Percentiles rank a stretch among this genome's conserved stretches.
Evolutionary conservation across 1,140 invertebrate species (phyloP).

Genomic region (Drosophila prosaltans): DNA sequence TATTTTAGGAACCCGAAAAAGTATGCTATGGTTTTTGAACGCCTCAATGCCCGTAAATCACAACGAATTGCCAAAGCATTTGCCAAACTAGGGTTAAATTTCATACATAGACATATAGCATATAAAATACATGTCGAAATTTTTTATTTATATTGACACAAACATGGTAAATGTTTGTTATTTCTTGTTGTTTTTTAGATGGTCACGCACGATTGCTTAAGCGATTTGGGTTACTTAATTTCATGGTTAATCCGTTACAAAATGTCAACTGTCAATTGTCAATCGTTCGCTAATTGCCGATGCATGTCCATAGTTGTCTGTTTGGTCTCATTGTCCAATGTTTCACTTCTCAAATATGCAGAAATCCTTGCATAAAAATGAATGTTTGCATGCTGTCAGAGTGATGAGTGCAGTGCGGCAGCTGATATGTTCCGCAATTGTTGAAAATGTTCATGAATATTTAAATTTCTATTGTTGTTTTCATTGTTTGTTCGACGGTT

Average conservation of each 20-base stretch:
- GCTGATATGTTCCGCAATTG: slow-evolving; percentile 66
- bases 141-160: slow-evolving; percentile 62
- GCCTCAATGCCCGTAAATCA: slow-evolving; percentile 58
- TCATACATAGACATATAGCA: slow-evolving; percentile 31
- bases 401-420: slow-evolving; percentile 17
- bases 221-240: slow-evolving; percentile 53
- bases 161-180: slow-evolving; percentile 4
- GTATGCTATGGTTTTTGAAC: slow-evolving; percentile 20
- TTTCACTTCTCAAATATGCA: slow-evolving; percentile 46
- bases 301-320: slow-evolving; percentile 32
- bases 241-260: slow-evolving; percentile 73
- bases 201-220: slow-evolving; percentile 52
- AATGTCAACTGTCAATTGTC: slow-evolving; percentile 65
- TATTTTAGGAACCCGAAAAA: slow-evolving; percentile 5
- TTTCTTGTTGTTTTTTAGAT: slow-evolving; percentile 25
- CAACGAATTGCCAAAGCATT: slow-evolving; percentile 20
- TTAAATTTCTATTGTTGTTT: slow-evolving; percentile 70
- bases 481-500: slow-evolving; percentile 15
- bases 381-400: slow-evolving; percentile 5
- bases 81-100: neutral
- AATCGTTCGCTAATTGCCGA: slow-evolving; percentile 57
- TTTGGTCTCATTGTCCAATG: neutral
- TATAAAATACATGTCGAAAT: neutral
- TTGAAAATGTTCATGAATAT: slow-evolving; percentile 72
- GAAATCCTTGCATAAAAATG: slow-evolving; percentile 59